These are phyloP conservation scores for Galagoides demidoff DNA, from an alignment of 2,797 vertebrate genomes.

Conservation along the genomic window DNA sequence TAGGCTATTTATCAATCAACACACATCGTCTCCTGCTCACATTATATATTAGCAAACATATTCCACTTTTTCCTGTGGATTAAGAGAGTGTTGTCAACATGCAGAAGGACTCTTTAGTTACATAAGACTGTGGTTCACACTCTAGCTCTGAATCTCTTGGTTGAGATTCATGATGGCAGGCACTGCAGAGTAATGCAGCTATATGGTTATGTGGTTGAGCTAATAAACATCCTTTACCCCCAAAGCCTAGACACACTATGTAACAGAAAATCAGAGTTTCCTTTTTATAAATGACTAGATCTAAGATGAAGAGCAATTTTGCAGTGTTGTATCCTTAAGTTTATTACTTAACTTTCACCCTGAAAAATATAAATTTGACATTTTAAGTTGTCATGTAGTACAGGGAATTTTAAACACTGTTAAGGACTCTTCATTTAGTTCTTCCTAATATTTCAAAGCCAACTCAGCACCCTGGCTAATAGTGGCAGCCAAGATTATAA, in stretches of 20 bases:
- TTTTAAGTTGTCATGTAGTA: background rate
- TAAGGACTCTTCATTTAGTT: background rate
- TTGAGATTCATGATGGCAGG: background rate
- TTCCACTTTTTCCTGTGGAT: background rate
- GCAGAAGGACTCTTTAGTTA: background rate
- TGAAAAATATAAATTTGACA: background rate
- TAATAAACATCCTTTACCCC: conserved; percentile 20
- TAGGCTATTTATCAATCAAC: background rate
- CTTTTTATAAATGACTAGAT: conserved; percentile 13
- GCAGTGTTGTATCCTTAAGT: background rate
- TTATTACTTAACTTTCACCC: background rate
- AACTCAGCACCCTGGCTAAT: background rate
- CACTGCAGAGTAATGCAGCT: background rate
- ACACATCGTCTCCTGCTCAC: background rate
- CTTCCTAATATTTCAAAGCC: conserved; percentile 7
- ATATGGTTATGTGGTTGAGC: background rate
- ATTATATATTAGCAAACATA: background rate
- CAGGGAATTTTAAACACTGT: background rate
- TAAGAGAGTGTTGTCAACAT: background rate
- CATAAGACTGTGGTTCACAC: background rate
- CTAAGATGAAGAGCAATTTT: background rate
- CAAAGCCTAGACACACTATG: background rate
- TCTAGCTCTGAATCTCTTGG: conserved; percentile 19
- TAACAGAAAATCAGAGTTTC: conserved; percentile 17
- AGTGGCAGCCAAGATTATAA: background rate